Conservation (phyloP, 1,140 invertebrate species). For the Drosophila teissieri region DNA sequence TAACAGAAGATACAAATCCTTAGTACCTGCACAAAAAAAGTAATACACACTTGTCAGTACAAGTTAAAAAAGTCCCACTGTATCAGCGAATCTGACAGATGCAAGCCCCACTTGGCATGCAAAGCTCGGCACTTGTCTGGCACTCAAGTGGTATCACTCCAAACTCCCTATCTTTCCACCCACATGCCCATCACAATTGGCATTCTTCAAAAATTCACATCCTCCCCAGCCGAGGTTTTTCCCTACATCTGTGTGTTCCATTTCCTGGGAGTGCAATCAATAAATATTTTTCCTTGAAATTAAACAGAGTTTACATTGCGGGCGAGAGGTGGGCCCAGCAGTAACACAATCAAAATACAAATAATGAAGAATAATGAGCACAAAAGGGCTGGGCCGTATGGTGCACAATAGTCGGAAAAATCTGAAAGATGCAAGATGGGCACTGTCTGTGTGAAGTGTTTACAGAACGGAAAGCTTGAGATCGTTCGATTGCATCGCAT, state of each 20-base stretch:
- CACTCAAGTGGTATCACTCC: conserved; percentile 35
- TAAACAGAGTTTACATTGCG: conserved; percentile 39
- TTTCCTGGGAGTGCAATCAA: conserved; percentile 55
- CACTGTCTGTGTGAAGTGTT: conserved; percentile 44
- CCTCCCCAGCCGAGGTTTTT: conserved; percentile 11
- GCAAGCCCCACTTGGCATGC: conserved; percentile 37
- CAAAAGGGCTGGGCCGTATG: conserved; percentile 41
- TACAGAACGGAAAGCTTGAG: conserved; percentile 23
- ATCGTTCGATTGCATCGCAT: conserved; percentile 4
- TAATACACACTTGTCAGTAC: neutral
- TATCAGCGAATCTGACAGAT: conserved; percentile 40
- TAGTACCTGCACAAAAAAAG: too few species aligned
- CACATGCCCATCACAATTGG: conserved; percentile 28
- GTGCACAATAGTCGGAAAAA: conserved; percentile 13
- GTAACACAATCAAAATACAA: conserved; percentile 60
- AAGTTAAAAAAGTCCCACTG: conserved; percentile 8
- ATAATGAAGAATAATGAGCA: conserved; percentile 65
- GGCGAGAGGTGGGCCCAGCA: neutral
- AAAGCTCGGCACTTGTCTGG: conserved; percentile 54
- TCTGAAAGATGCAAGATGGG: conserved; percentile 41
- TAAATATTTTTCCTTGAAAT: conserved; percentile 66
- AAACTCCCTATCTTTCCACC: conserved; percentile 6
- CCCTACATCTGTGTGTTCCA: conserved; percentile 6
- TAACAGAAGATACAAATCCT: too few species aligned
- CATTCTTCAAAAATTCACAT: conserved; percentile 52